Percentiles rank a stretch among this genome's conserved stretches.
phyloP scores from a whole-genome alignment of 2,113 vertebrate genomes.

The Ammodytes marinus region DNA sequence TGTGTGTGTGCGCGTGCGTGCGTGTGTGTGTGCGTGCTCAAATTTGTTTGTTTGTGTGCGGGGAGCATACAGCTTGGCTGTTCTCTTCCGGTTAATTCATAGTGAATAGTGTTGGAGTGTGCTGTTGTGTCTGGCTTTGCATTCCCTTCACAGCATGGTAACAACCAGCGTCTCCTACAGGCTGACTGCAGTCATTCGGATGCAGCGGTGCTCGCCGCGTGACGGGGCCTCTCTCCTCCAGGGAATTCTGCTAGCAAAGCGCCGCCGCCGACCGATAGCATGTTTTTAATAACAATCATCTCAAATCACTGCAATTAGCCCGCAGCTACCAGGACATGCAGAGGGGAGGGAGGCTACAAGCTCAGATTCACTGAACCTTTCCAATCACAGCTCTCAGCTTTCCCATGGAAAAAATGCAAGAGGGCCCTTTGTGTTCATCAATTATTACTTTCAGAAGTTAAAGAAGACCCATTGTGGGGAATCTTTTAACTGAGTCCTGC shows the following conservation, averaged over 20 bases:
- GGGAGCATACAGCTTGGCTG: no score
- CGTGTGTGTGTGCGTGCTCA: no score
- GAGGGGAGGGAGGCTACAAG: constrained; percentile 30
- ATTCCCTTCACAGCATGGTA: constrained; percentile 66
- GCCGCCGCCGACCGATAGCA: constrained; percentile 64
- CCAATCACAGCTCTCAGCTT: constrained; percentile 71
- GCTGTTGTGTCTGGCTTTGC: constrained; percentile 56
- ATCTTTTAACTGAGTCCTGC: constrained; percentile 70
- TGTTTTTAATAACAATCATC: constrained; percentile 87
- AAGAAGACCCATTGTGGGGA: constrained; percentile 75
- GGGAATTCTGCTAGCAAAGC: constrained; percentile 73
- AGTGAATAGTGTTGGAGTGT: constrained; percentile 52
- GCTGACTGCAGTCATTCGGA: constrained; percentile 82
- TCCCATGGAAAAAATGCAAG: constrained; percentile 76
- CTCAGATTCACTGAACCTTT: constrained; percentile 74
- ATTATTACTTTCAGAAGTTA: constrained; percentile 73
- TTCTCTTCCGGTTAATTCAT: constrained; percentile 62
- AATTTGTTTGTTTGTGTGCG: no score
- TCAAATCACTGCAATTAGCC: constrained; percentile 85
- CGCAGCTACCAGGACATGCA: constrained; percentile 75
- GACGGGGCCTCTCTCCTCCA: constrained; percentile 69
- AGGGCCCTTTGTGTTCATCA: constrained; percentile 78
- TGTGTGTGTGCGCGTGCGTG: no score
- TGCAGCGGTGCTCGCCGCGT: constrained; percentile 68
- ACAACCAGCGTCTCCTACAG: constrained; percentile 70